Percentiles rank a stretch among this genome's conserved stretches.
These are phyloP conservation scores for Rhagonycha fulva DNA, from an alignment of 2,888 invertebrate genomes.

Conservation along the genomic window DNA sequence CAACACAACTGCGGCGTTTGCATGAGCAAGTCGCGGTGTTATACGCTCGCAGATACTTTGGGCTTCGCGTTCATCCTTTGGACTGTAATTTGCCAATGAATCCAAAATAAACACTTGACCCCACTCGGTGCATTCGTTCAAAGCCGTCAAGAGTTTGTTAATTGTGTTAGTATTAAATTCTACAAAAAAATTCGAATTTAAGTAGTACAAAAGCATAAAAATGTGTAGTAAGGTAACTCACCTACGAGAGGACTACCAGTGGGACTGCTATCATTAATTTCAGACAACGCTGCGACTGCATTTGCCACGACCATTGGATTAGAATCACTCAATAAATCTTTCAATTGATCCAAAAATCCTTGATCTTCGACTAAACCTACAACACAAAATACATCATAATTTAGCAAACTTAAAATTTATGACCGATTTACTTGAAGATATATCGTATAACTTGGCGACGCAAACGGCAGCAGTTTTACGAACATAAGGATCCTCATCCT, in stretches of 20 bases:
- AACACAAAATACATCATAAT: conserved; percentile 7
- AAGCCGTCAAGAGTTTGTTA: conserved; percentile 95
- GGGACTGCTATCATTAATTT: conserved; percentile 96
- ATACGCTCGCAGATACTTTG: conserved; percentile 98
- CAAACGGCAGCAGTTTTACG: conserved; percentile 99
- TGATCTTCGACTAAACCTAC: conserved; percentile 68
- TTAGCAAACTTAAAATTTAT: not conserved
- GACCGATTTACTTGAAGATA: conserved; percentile 67
- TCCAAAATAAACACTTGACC: conserved; percentile 98
- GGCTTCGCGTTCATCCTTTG: conserved; percentile 96
- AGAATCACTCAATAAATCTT: conserved; percentile 96
- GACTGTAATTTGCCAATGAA: conserved; percentile 94
- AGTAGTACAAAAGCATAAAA: too few relatives aligned
- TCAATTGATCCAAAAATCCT: conserved; percentile 95
- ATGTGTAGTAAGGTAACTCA: conserved; percentile 42
- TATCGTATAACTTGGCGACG: conserved; percentile 98
- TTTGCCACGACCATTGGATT: conserved; percentile 99
- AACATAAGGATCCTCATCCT: conserved; percentile 96
- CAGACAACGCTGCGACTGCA: conserved; percentile 97
- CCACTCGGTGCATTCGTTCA: conserved; percentile 99
- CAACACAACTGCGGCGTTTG: conserved; percentile 97
- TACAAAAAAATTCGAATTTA: conserved; percentile 43
- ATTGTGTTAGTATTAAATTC: conserved; percentile 98
- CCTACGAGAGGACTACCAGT: conserved; percentile 92
- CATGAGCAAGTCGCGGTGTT: conserved; percentile 95